These are phyloP conservation scores for Benthochromis sp. DNA, from an alignment of 2,113 vertebrate species.

Conservation along the genomic window DNA sequence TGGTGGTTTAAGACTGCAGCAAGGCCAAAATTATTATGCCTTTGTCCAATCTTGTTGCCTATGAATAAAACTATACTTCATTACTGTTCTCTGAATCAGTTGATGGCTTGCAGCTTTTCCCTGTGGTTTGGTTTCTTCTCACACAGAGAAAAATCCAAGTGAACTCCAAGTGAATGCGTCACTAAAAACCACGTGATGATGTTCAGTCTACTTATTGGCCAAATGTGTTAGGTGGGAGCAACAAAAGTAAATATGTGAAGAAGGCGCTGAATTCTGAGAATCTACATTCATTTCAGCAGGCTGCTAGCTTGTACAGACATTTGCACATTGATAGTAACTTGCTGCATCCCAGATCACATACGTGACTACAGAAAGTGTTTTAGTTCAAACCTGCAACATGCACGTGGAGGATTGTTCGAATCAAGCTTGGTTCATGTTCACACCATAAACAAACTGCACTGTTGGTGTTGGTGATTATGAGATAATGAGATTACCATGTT, in stretches of 20 bases:
- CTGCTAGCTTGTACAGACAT: background rate
- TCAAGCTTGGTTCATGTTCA: background rate
- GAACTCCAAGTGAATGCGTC: background rate
- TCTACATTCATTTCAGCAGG: background rate
- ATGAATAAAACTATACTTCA: background rate
- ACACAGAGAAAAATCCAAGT: background rate
- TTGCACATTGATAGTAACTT: background rate
- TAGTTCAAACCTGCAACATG: background rate
- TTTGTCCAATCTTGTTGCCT: background rate
- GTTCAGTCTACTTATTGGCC: background rate
- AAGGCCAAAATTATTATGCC: background rate
- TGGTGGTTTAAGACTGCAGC: background rate
- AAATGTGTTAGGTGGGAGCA: background rate
- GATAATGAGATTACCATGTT: background rate
- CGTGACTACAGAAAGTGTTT: background rate
- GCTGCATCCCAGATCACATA: background rate
- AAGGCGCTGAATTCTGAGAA: background rate
- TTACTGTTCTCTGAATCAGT: background rate
- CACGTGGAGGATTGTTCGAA: background rate
- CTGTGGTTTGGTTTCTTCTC: background rate
- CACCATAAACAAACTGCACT: background rate
- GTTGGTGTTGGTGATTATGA: background rate
- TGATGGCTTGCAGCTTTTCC: background rate
- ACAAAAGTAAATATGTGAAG: background rate
- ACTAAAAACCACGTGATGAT: background rate